phyloP scores from a whole-genome alignment of 53 echinoderm and acorn worm species.

The Henricia sp. region DNA sequence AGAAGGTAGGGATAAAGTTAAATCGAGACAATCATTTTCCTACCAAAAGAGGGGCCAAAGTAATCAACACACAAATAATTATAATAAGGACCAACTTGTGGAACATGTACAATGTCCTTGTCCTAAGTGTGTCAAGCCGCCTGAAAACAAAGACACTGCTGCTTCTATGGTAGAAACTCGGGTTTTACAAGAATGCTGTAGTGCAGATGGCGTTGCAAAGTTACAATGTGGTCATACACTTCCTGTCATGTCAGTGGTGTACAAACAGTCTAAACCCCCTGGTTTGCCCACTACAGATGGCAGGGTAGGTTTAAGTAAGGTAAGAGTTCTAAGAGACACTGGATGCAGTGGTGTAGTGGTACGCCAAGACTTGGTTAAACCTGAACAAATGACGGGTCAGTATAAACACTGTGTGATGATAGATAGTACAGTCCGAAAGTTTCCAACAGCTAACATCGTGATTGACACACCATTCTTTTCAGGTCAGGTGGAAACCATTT shows the following conservation, averaged over 20 bases:
- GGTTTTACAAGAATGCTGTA: background rate
- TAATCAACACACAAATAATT: background rate
- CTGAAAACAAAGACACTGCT: background rate
- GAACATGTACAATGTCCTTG: background rate
- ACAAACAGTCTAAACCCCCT: background rate
- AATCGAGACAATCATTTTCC: background rate
- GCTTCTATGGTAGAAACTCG: background rate
- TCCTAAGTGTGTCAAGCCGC: background rate
- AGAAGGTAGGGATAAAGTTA: background rate
- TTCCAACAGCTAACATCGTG: background rate
- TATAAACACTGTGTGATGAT: background rate
- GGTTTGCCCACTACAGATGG: background rate
- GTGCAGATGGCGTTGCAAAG: background rate
- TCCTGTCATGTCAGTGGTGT: background rate
- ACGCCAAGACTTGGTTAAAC: background rate
- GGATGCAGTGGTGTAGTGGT: slow-evolving; percentile 32
- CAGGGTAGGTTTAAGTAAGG: background rate
- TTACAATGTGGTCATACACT: slow-evolving; percentile 7
- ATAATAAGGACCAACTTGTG: too few relatives aligned
- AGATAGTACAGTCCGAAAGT: slow-evolving; percentile 3
- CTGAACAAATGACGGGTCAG: background rate
- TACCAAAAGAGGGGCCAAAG: background rate
- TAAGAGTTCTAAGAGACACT: background rate
- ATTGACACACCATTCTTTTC: slow-evolving; percentile 17
- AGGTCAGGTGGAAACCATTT: slow-evolving; percentile 1